Conservation (phyloP, 1,140 invertebrate genomes). For the Bombus cullumanus region DNA sequence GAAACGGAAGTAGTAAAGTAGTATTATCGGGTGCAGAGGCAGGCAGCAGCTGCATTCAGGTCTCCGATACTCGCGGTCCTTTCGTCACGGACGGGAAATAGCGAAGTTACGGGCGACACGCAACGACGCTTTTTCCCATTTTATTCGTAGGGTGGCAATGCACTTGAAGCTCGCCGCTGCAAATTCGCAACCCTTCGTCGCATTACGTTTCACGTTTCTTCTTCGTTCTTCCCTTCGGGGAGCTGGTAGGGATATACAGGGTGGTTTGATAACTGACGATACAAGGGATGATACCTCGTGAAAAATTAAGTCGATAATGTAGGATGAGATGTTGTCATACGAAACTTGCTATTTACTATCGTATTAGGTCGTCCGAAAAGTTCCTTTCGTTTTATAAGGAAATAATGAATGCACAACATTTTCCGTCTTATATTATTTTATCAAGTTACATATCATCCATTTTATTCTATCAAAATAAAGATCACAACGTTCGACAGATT, state of each 20-base stretch:
- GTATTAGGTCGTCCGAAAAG: too few relatives aligned
- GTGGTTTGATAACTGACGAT: background rate
- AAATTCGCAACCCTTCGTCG: slow-evolving; percentile 54
- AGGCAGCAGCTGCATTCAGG: background rate
- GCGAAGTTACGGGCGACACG: slow-evolving; percentile 40
- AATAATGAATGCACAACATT: too few relatives aligned
- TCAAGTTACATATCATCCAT: too few relatives aligned
- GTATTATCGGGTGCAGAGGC: background rate
- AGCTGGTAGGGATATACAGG: slow-evolving; percentile 3
- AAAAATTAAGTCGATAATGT: too few relatives aligned
- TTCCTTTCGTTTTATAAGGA: too few relatives aligned
- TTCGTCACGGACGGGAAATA: slow-evolving; percentile 18
- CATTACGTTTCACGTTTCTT: slow-evolving; percentile 25
- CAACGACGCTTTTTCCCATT: slow-evolving; percentile 44
- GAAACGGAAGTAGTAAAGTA: background rate
- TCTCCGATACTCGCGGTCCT: background rate
- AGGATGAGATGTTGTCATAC: too few relatives aligned
- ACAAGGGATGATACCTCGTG: background rate
- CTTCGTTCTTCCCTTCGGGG: background rate
- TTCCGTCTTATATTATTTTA: too few relatives aligned
- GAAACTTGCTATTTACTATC: too few relatives aligned
- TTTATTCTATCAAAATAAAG: too few relatives aligned
- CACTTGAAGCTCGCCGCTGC: slow-evolving; percentile 30
- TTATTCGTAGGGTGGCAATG: slow-evolving; percentile 44
- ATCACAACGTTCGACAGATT: too few relatives aligned